A percentile compares a stretch with the other conserved stretches of the same genome.
These are phyloP conservation scores for Orchesella cincta DNA, from an alignment of 1,140 invertebrate genomes.

Conservation along the genomic window DNA sequence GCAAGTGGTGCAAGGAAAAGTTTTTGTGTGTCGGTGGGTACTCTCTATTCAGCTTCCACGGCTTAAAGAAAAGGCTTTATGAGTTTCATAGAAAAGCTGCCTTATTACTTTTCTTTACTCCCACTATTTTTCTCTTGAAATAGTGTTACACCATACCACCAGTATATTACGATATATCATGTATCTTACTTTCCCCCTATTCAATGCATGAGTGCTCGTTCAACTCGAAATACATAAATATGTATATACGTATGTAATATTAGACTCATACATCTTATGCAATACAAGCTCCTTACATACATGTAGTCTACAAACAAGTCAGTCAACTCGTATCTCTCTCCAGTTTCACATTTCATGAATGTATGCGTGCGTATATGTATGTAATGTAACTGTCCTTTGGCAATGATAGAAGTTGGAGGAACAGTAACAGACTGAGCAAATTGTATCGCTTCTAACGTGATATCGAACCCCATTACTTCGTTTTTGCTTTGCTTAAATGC, in stretches of 20 bases:
- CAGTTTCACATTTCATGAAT: neutral
- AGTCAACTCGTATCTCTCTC: too few relatives aligned
- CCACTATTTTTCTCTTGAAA: neutral
- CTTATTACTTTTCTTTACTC: neutral
- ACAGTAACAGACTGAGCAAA: slow-evolving; percentile 15
- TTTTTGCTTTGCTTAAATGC: slow-evolving; percentile 10
- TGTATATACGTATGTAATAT: neutral
- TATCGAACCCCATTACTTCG: slow-evolving; percentile 16
- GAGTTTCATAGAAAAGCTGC: neutral
- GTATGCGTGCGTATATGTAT: neutral
- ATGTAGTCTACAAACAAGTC: too few relatives aligned
- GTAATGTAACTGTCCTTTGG: neutral
- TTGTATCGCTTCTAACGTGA: slow-evolving; percentile 1
- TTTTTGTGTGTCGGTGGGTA: neutral
- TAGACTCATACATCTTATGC: neutral
- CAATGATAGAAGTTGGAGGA: neutral
- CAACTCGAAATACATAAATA: neutral
- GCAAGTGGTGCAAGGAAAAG: neutral
- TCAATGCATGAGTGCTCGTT: neutral
- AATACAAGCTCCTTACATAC: too few relatives aligned
- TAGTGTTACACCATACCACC: neutral
- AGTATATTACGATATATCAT: neutral
- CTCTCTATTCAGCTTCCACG: neutral
- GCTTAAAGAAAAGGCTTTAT: slow-evolving; percentile 13
- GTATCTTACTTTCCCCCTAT: neutral